Conservation (phyloP, 2,113 vertebrate genomes). For the Oreochromis niloticus region DNA sequence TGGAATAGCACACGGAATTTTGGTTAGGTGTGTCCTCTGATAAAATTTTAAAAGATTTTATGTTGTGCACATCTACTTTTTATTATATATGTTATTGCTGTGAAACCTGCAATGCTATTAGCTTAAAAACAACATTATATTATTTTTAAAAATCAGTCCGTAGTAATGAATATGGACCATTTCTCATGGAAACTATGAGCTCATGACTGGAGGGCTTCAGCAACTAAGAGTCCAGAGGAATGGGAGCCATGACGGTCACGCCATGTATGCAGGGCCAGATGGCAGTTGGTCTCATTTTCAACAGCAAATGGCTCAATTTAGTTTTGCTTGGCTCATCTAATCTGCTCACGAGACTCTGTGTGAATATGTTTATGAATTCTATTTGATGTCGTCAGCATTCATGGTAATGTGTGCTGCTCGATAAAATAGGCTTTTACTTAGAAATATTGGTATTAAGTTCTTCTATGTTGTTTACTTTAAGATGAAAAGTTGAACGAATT, state of each 20-base stretch:
- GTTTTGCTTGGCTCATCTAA: neutral
- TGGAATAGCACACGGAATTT: neutral
- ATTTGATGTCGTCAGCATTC: neutral
- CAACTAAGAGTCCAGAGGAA: conserved; percentile 31
- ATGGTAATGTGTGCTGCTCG: neutral
- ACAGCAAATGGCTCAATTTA: conserved; percentile 34
- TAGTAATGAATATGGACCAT: neutral
- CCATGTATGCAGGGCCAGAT: conserved; percentile 20
- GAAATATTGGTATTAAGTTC: neutral
- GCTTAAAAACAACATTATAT: neutral
- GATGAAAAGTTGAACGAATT: neutral
- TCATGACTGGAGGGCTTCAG: conserved; percentile 8
- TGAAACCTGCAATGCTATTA: neutral
- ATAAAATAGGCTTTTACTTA: neutral
- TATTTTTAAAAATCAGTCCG: neutral
- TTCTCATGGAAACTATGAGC: conserved; percentile 43
- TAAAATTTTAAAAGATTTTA: neutral
- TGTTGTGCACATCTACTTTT: neutral
- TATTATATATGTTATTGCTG: neutral
- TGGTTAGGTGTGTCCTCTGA: neutral
- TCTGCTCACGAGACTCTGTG: neutral
- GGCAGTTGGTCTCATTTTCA: conserved; percentile 24
- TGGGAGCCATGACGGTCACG: neutral
- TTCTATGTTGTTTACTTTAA: neutral
- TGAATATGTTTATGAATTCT: neutral